Conservation (phyloP, 1,140 invertebrate genomes). For the Drosophila ironensis region DNA sequence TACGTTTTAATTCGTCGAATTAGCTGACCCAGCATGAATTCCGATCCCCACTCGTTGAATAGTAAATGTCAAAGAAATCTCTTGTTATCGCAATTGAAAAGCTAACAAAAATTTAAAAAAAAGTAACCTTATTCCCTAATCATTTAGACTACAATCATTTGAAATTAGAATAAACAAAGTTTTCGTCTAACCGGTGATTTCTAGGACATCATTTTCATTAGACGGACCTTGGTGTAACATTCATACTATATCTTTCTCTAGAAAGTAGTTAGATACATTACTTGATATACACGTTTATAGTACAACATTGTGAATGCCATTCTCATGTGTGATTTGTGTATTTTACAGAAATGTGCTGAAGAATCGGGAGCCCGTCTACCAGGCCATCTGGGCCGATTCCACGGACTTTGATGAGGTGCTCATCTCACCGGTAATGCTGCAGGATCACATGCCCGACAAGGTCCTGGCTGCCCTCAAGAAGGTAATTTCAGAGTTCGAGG, state of each 20-base stretch:
- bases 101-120: no score
- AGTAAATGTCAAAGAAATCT: not conserved
- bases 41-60: not conserved
- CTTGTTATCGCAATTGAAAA: no score
- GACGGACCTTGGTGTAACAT: not conserved
- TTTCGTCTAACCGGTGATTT: not conserved
- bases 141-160: no score
- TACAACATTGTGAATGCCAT: not conserved
- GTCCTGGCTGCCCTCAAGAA: conserved; percentile 93
- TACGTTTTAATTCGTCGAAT: not conserved
- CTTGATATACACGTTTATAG: not conserved
- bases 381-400: conserved; percentile 94
- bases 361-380: conserved; percentile 91
- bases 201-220: not conserved
- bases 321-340: conserved; percentile 4
- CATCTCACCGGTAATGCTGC: conserved; percentile 95
- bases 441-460: conserved; percentile 96
- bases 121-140: no score
- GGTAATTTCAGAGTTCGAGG: conserved; percentile 84
- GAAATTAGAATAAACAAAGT: no score
- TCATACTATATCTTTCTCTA: not conserved
- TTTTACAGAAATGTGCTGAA: conserved; percentile 86
- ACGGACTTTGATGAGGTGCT: conserved; percentile 95
- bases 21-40: conserved; percentile 14
- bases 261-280: not conserved